These are phyloP conservation scores for Cyanoliseus patagonus DNA, from an alignment of 2,113 vertebrate species.

Conservation along the genomic window DNA sequence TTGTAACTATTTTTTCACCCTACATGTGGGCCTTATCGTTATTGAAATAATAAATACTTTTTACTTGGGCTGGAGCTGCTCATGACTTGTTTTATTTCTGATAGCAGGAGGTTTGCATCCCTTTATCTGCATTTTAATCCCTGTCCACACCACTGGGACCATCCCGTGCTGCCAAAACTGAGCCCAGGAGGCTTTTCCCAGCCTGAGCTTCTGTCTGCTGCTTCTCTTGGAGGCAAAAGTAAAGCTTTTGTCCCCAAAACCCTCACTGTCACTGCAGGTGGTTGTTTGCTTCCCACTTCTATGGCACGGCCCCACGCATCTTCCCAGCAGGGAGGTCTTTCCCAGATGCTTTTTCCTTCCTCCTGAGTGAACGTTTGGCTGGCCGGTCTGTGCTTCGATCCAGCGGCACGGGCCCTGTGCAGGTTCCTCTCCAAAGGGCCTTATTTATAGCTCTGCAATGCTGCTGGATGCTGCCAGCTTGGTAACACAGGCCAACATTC, in stretches of 20 bases:
- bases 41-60: conserved; percentile 76
- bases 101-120: neutral
- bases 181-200: neutral
- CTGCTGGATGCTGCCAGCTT: neutral
- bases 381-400: rapidly evolving
- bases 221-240: neutral
- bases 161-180: neutral
- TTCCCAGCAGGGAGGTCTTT: neutral
- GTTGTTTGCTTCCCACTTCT: neutral
- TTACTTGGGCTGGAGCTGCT: conserved; percentile 10
- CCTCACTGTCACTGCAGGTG: rapidly evolving
- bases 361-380: neutral
- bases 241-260: neutral
- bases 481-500: rapidly evolving
- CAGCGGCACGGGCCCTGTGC: rapidly evolving
- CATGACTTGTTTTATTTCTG: neutral
- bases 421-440: neutral
- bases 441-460: neutral
- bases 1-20: conserved; percentile 67
- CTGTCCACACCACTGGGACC: rapidly evolving
- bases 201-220: rapidly evolving
- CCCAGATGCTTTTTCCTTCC: neutral
- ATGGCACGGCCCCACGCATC: neutral
- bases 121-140: neutral
- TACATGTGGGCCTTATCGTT: conserved; percentile 23